These are phyloP conservation scores for Diplosoma virens DNA, from an alignment of 23 tunicate species.

Conservation along the genomic window DNA sequence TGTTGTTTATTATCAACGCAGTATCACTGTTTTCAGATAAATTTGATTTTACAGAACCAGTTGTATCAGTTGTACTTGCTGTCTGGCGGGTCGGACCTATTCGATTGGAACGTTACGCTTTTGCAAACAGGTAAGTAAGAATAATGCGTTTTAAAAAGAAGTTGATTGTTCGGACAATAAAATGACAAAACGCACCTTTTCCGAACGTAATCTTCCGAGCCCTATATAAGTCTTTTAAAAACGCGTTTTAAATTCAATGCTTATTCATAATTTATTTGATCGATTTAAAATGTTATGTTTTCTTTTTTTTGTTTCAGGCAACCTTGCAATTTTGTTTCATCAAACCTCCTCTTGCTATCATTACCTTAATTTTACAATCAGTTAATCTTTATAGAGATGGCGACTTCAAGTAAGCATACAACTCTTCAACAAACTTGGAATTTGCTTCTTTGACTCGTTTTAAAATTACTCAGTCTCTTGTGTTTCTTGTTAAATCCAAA, in stretches of 20 bases:
- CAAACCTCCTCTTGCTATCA: constrained; percentile 84
- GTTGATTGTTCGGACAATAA: too few relatives aligned
- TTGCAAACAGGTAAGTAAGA: constrained; percentile 99
- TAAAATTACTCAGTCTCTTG: too few relatives aligned
- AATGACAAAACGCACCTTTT: too few relatives aligned
- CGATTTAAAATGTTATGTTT: background rate
- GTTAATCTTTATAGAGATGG: constrained; percentile 73
- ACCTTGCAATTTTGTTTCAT: constrained; percentile 83
- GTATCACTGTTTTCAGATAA: background rate
- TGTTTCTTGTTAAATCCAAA: too few relatives aligned
- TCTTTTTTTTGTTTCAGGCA: constrained; percentile 24
- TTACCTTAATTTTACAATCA: constrained; percentile 75
- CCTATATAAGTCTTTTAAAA: too few relatives aligned
- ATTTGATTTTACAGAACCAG: constrained; percentile 48
- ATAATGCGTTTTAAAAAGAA: too few relatives aligned
- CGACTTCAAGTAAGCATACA: constrained; percentile 49
- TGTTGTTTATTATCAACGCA: too few relatives aligned
- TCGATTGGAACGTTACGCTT: constrained; percentile 79
- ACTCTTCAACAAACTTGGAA: too few relatives aligned
- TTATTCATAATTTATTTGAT: too few relatives aligned
- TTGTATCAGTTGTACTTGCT: constrained; percentile 89
- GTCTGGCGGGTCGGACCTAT: constrained; percentile 71
- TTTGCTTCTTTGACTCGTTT: too few relatives aligned
- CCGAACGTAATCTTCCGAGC: too few relatives aligned
- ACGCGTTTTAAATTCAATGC: too few relatives aligned